Evolutionary conservation across 2,797 vertebrate species (phyloP).

Genomic region (Agapornis canus): DNA sequence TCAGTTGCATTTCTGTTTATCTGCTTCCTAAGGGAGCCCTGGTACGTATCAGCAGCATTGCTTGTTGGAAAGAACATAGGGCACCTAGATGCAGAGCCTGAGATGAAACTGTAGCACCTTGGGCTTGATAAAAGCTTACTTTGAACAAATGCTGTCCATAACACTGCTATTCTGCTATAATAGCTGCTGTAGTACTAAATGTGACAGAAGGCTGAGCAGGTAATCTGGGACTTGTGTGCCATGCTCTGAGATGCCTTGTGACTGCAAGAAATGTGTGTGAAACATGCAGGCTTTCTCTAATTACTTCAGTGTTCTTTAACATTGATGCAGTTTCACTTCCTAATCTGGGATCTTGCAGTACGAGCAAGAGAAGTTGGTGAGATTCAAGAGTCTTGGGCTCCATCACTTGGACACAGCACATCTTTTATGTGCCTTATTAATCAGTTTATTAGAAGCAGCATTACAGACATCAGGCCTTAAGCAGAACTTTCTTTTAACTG

Average conservation of each 20-base stretch:
- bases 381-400: background rate
- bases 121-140: background rate
- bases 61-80: background rate
- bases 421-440: background rate
- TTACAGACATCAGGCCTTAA: background rate
- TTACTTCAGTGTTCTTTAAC: background rate
- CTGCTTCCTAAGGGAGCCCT: background rate
- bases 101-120: background rate
- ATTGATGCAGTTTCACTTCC: background rate
- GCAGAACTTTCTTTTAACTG: background rate
- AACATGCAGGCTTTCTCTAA: background rate
- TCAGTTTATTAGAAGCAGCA: accelerated
- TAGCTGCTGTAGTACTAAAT: background rate
- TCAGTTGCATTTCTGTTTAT: background rate
- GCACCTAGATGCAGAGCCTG: background rate
- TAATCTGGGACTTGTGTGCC: background rate
- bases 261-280: background rate
- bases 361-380: background rate
- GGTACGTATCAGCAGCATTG: background rate
- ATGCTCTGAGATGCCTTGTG: background rate
- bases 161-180: background rate
- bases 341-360: background rate
- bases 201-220: background rate
- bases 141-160: background rate
- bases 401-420: accelerated